These are phyloP conservation scores for Heteractis magnifica DNA, from an alignment of 92 coral and sea anemone genomes.

Conservation along the genomic window DNA sequence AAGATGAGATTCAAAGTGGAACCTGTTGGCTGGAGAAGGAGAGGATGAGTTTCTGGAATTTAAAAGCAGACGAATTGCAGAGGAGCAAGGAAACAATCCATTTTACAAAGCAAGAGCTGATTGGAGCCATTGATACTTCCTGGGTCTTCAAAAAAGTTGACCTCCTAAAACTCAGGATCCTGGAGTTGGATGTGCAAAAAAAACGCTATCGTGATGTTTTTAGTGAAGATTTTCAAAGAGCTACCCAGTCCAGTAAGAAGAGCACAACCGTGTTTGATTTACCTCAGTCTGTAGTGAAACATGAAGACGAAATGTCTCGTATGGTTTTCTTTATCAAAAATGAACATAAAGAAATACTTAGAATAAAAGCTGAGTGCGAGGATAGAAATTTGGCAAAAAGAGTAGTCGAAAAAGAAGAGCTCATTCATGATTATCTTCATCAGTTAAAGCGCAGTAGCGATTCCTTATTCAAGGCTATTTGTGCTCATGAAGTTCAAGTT, in stretches of 20 bases:
- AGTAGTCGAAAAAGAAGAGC: background rate
- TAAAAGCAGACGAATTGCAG: background rate
- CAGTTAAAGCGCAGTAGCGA: background rate
- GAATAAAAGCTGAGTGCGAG: background rate
- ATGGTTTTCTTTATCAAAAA: background rate
- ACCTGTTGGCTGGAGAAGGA: background rate
- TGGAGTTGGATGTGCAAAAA: background rate
- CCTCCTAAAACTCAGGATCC: background rate
- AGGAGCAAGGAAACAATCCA: background rate
- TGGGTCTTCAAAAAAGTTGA: background rate
- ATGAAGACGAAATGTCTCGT: background rate
- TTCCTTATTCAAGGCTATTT: background rate
- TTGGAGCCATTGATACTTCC: background rate
- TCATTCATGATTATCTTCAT: background rate
- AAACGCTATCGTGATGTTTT: background rate
- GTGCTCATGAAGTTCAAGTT: conserved; percentile 2
- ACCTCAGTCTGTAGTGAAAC: background rate
- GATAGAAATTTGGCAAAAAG: background rate
- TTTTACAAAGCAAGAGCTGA: background rate
- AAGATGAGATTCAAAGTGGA: background rate
- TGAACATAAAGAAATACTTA: conserved; percentile 1
- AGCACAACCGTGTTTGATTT: background rate
- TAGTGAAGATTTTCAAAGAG: background rate
- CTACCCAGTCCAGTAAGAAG: background rate
- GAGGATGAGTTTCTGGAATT: background rate